Evolutionary conservation across 1,140 invertebrate species (phyloP).

Genomic region (Potamilus streckersoni): DNA sequence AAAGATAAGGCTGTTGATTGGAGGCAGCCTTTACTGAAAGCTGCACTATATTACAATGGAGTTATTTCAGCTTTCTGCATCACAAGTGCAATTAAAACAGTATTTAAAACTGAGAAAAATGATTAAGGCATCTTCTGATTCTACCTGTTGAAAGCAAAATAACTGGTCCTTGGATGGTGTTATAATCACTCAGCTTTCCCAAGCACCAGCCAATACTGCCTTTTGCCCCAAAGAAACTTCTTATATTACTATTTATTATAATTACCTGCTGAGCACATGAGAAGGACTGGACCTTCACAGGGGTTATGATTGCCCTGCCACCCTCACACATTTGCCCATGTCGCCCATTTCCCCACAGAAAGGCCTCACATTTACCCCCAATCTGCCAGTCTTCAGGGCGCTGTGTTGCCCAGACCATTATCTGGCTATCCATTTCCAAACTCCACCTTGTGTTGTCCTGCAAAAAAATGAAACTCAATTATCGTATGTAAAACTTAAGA

Average conservation of each 20-base stretch:
- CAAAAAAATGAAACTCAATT: conserved; percentile 6
- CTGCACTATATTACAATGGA: too few relatives aligned
- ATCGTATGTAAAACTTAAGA: too few relatives aligned
- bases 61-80: too few relatives aligned
- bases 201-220: too few relatives aligned
- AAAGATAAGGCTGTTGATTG: too few relatives aligned
- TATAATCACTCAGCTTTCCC: too few relatives aligned
- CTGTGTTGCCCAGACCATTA: conserved; percentile 76
- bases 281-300: conserved; percentile 57
- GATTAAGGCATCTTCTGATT: too few relatives aligned
- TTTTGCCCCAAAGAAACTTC: not conserved
- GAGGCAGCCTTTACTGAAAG: too few relatives aligned
- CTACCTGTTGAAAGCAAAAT: too few relatives aligned
- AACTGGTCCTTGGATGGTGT: too few relatives aligned
- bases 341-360: conserved; percentile 76
- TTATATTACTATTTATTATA: not conserved
- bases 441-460: conserved; percentile 72
- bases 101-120: too few relatives aligned
- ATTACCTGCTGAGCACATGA: conserved; percentile 65
- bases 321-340: conserved; percentile 77
- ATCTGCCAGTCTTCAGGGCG: conserved; percentile 78
- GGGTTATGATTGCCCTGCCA: conserved; percentile 59
- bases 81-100: too few relatives aligned
- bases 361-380: conserved; percentile 75
- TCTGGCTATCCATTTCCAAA: conserved; percentile 74